Base-by-base conservation (phyloP, 2,797 vertebrate genomes). In the Buceros bicornis region DNA sequence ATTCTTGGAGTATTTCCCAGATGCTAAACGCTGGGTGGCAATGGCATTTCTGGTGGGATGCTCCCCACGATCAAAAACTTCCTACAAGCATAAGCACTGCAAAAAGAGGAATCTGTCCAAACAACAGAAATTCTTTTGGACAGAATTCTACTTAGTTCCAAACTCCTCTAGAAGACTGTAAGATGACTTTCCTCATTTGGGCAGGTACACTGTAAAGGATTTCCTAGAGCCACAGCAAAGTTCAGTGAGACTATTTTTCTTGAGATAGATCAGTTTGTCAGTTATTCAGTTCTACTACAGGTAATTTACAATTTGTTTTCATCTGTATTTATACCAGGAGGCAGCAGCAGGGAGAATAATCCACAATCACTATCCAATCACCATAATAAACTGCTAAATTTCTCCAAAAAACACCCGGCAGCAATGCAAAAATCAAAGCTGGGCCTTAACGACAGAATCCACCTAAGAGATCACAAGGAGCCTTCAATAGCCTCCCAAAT, bases 311-410 rank as follows among this genome's bases (percentile, higher is more conserved):
- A 43, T 73, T 78, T 87, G 71, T 11, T 85, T 76, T 42, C 10
- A 31, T 64, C 58, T 80, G 67, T 67, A 61, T 64, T 69, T 65
- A 19, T 43, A 58, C 48, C 35, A 51, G n/a, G 61, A 70, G 25
- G 1, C 10, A 37, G 26, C 17, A 22, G 45, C 14, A 5, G 6
- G 0, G 0, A 35, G 10, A 35, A 28, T 7, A 24, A 53, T 26
- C 33, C 22, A 35, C 4, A 4, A 24, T n/a, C 57, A 57, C 42
- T 42, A 25, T 8, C 18, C 20, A 11, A 60, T 35, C 53, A 66
- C 20, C 17, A 81, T 20, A 35, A 47, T 6, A 61, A 72, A 69
- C 19, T 37, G 58, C 31, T 29, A 60, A 7, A 64, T 61, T 58
- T 57, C 29, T 64, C 7, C 37, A 40, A 18, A 53, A 56, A 47